These are phyloP conservation scores for Phocoena phocoena DNA, from an alignment of 2,113 vertebrate genomes.

Conservation along the genomic window DNA sequence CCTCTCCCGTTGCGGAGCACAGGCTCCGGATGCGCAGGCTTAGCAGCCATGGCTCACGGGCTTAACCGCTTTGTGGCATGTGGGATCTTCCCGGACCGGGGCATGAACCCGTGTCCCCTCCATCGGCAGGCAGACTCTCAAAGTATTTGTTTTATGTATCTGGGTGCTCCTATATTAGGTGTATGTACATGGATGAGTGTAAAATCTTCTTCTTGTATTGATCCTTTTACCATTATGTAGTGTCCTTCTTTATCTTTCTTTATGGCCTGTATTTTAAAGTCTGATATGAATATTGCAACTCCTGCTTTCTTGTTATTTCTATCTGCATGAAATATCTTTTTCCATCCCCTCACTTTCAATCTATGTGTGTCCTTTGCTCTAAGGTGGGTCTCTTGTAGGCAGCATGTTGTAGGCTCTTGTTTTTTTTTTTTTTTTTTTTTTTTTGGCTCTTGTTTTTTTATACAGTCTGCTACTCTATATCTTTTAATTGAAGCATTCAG, in stretches of 20 bases:
- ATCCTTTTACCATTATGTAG: not conserved
- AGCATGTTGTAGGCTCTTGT: not conserved
- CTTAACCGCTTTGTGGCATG: too few species aligned
- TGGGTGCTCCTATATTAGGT: not conserved
- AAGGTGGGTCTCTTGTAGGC: not conserved
- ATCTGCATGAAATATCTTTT: not conserved
- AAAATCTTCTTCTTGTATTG: not conserved
- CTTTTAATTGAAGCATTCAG: not conserved
- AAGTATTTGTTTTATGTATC: not conserved
- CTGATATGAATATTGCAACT: not conserved
- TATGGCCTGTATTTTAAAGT: not conserved
- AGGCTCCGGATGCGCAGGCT: too few species aligned
- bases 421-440: not conserved
- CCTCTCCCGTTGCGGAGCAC: too few species aligned
- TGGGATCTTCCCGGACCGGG: too few species aligned
- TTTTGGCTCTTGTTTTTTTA: not conserved
- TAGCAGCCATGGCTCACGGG: too few species aligned
- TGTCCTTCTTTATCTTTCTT: not conserved
- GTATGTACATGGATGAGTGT: not conserved
- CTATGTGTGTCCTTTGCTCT: not conserved
- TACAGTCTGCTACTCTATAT: not conserved
- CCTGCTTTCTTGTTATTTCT: not conserved
- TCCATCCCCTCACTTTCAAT: not conserved
- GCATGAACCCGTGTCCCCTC: too few species aligned
- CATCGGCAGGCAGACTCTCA: too few species aligned